phyloP scores from a whole-genome alignment of 2,113 vertebrate genomes.

The Zosterops borbonicus region DNA sequence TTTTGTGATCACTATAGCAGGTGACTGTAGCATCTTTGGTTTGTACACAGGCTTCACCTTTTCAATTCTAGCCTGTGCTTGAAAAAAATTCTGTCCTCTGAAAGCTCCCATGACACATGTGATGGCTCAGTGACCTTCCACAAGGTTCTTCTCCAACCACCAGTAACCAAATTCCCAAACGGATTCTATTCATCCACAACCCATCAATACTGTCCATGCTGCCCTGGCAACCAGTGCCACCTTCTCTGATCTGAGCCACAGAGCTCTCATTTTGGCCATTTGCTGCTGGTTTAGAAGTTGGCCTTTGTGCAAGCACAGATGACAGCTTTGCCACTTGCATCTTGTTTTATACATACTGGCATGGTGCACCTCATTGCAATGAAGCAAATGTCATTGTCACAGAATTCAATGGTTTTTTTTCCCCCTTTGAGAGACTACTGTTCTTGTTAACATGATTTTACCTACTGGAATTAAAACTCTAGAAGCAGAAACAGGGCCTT shows the following conservation, averaged over 20 bases:
- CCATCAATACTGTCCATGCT: background rate
- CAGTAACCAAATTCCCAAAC: background rate
- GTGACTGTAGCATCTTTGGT: background rate
- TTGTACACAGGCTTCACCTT: background rate
- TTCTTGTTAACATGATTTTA: background rate
- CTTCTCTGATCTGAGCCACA: background rate
- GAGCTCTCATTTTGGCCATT: background rate
- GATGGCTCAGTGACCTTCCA: background rate
- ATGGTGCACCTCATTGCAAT: background rate
- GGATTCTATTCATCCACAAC: background rate
- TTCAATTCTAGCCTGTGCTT: background rate
- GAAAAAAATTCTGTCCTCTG: background rate
- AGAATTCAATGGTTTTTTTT: background rate
- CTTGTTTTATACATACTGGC: background rate
- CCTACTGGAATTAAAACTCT: background rate
- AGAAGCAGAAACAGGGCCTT: background rate
- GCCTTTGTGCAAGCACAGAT: background rate
- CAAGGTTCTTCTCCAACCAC: background rate
- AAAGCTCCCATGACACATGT: background rate
- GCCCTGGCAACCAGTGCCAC: background rate
- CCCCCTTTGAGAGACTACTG: background rate
- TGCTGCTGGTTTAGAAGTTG: background rate
- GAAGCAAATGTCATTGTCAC: background rate
- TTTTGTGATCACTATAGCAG: rapidly evolving
- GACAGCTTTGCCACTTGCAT: background rate